Percentiles rank a stretch among this genome's conserved stretches.
These are phyloP conservation scores for Euzetes globulus DNA, from an alignment of 2,888 invertebrate species.

Conservation along the genomic window DNA sequence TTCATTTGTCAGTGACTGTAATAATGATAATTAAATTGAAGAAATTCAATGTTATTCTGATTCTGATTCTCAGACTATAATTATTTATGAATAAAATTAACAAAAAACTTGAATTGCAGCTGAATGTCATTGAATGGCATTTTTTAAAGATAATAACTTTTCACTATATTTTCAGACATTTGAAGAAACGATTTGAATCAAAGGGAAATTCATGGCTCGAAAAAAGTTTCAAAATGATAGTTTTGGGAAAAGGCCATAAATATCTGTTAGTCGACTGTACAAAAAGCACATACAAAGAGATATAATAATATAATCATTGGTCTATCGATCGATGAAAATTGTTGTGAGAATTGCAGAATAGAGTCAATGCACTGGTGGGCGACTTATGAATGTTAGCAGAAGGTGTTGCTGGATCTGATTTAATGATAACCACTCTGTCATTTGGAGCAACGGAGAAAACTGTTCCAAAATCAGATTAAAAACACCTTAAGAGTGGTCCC, in stretches of 20 bases:
- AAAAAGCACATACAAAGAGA: neutral
- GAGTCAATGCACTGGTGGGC: constrained; percentile 26
- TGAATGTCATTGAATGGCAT: no score
- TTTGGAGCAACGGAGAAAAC: neutral
- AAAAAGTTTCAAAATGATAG: neutral
- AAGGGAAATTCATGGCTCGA: no score
- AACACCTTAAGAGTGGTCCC: neutral
- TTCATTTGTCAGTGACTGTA: no score
- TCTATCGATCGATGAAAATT: constrained; percentile 16
- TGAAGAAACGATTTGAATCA: no score
- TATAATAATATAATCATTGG: constrained; percentile 16
- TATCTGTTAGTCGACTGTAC: neutral
- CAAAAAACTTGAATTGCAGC: no score
- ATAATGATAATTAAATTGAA: no score
- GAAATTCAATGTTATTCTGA: no score
- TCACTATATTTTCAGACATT: no score
- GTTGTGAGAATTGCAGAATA: neutral
- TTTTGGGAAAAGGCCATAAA: neutral
- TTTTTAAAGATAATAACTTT: no score
- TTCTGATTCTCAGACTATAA: no score
- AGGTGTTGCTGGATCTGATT: neutral
- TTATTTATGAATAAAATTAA: no score
- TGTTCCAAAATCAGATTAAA: neutral
- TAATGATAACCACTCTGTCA: neutral
- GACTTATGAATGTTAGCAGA: neutral